phyloP scores from a whole-genome alignment of 2,797 vertebrate species.

The Heteromormyrus szaboi region DNA sequence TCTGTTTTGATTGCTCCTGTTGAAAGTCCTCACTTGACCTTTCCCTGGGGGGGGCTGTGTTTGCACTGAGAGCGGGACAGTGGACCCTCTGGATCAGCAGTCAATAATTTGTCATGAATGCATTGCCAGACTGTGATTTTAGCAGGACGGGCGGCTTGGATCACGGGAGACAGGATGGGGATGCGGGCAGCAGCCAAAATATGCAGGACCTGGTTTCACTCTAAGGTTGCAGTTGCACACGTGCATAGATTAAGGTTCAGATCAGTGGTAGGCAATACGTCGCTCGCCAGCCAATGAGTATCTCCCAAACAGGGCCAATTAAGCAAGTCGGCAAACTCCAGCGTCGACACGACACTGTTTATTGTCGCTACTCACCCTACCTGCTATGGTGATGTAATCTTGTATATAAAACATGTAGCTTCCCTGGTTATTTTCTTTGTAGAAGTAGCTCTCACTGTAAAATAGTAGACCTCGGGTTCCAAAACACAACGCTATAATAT shows the following conservation, averaged over 20 bases:
- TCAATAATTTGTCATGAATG: slow-evolving; percentile 19
- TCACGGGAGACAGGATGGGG: neutral
- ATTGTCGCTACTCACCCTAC: neutral
- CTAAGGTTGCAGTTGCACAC: neutral
- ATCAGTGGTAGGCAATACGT: neutral
- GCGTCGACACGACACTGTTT: neutral
- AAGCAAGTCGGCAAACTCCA: neutral
- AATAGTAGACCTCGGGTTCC: neutral
- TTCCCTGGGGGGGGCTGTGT: slow-evolving; percentile 3
- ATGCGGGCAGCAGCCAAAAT: neutral
- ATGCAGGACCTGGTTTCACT: neutral
- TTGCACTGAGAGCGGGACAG: slow-evolving; percentile 23
- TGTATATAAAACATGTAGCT: neutral
- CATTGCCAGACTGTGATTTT: slow-evolving; percentile 5
- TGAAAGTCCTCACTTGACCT: slow-evolving; percentile 13
- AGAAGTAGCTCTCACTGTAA: neutral
- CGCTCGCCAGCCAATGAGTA: neutral
- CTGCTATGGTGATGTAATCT: neutral
- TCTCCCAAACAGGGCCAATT: neutral
- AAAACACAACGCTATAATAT: neutral
- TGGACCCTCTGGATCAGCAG: slow-evolving; percentile 21
- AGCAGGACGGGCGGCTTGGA: neutral
- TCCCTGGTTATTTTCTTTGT: neutral
- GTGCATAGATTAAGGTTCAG: neutral
- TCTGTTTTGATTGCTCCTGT: slow-evolving; percentile 18